Evolutionary conservation across 1,140 invertebrate species (phyloP), one percentile per base, ranked within the genome.

Genomic region (Scaptomyza hsui): DNA sequence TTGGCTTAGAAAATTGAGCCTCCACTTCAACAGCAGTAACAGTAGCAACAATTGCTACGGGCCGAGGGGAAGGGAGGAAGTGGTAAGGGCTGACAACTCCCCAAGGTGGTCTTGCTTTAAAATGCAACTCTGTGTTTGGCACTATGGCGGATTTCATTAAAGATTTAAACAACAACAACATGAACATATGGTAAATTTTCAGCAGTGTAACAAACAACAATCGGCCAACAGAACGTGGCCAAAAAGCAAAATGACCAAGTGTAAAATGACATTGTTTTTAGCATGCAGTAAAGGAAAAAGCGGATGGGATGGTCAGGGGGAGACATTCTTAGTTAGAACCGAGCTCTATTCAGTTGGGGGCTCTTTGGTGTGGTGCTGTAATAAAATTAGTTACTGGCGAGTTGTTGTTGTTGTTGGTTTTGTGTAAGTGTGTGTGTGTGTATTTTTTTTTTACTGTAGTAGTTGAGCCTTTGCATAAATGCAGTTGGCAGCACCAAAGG

Each of bases 1-100:
- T 85, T 85, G 81, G 81, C 81, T 85, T 86, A 86, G 81, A 75
- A 85, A 81, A 86, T 80, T 74, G 81, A 86, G 77, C 82, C 81
- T 80, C 45, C 81, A 61, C 69, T 67, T 67, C 52, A 41, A 53
- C 71, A 65, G 61, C 62, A 29, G 26, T 52, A n/a, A 44, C 41
- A 42, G 21, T 35, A 65, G 39, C 41, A 69, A 59, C 63, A 32
- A 39, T 51, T 57, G 51, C 37, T 35, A 45, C 13, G 13, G 51
- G 21, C 15, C 35, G 35, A 10, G n/a, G 37, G 2, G 4, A 29
- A 2, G 26, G 2, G 13, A 7, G 35, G 1, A 29, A 7, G n/a
- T 10, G 5, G n/a, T n/a, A 15, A 9, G 16, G 18, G 12, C 1
- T 4, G 24, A n/a, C 4, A 0, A 52, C 15, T 56, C 56, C 47